Evolutionary conservation across 1,140 invertebrate genomes (phyloP).

Genomic region (Drosophila rhopaloa): DNA sequence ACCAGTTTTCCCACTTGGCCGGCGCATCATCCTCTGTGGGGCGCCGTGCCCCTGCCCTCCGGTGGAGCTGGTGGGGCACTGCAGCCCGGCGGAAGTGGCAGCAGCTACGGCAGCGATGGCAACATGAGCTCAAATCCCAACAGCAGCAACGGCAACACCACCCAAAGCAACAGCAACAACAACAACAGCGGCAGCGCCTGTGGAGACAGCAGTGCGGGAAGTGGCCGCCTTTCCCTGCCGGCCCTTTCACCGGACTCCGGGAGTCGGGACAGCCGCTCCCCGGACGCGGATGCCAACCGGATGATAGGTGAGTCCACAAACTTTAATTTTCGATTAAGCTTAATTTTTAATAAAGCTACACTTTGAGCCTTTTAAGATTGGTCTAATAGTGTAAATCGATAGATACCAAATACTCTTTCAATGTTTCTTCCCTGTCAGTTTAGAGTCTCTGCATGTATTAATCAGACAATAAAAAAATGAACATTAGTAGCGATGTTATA

Average conservation of each 20-base stretch:
- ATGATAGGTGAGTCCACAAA: conserved; percentile 67
- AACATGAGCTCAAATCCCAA: conserved; percentile 40
- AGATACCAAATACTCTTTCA: no score
- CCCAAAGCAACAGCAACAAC: conserved; percentile 35
- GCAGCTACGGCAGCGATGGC: conserved; percentile 43
- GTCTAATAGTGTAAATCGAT: no score
- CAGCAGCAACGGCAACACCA: conserved; percentile 23
- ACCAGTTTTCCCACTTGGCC: conserved; percentile 86
- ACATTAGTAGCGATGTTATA: no score
- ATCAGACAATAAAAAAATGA: no score
- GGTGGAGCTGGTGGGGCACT: conserved; percentile 10
- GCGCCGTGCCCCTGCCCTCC: conserved; percentile 52
- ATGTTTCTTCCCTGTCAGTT: no score
- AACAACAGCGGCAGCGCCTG: conserved; percentile 47
- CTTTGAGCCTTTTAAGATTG: no score
- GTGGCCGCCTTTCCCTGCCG: conserved; percentile 68
- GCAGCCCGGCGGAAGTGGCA: conserved; percentile 24
- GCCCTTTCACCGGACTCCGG: conserved; percentile 73
- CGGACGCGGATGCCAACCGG: conserved; percentile 73
- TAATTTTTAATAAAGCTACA: no score
- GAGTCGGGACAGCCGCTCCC: conserved; percentile 76
- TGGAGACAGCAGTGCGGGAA: conserved; percentile 57
- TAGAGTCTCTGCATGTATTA: no score
- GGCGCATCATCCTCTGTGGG: conserved; percentile 74
- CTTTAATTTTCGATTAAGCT: no score